These are phyloP conservation scores for Parelbella ahira DNA, from an alignment of 2,888 invertebrate species.

Conservation along the genomic window DNA sequence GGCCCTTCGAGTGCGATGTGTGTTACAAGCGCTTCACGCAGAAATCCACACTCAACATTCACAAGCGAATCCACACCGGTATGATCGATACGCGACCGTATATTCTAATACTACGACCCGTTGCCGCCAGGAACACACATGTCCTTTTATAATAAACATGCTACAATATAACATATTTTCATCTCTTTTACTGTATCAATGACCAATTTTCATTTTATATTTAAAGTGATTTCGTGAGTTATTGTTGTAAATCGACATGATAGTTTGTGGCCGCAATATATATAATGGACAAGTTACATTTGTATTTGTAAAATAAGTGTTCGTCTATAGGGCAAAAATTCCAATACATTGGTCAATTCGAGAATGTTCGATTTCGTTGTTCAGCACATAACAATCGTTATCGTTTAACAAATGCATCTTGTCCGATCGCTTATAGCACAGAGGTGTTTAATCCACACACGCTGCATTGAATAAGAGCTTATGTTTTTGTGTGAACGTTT, in stretches of 20 bases:
- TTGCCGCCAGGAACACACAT: conserved; percentile 9
- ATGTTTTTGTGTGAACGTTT: conserved; percentile 32
- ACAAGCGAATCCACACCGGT: conserved; percentile 89
- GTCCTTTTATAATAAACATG: conserved; percentile 17
- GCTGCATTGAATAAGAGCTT: conserved; percentile 14
- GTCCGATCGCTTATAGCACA: conserved; percentile 25
- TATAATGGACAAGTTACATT: conserved; percentile 13
- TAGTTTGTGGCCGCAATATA: conserved; percentile 18
- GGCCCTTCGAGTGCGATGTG: conserved; percentile 85
- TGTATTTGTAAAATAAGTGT: conserved; percentile 1
- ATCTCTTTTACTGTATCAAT: too few species aligned
- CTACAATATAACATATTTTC: not conserved
- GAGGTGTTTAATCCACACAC: conserved; percentile 34
- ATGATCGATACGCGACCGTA: conserved; percentile 42
- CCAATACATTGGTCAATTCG: too few species aligned
- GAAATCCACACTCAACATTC: conserved; percentile 90
- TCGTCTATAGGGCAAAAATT: too few species aligned
- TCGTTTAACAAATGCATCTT: conserved; percentile 21
- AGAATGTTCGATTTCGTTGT: too few species aligned
- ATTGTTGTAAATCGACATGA: conserved; percentile 18
- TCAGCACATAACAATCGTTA: too few species aligned
- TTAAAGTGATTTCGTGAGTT: not conserved
- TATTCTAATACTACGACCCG: too few species aligned
- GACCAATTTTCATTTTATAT: not conserved
- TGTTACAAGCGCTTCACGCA: conserved; percentile 90